Conservation (phyloP, 2,113 vertebrate genomes). For the Propithecus coquereli region DNA sequence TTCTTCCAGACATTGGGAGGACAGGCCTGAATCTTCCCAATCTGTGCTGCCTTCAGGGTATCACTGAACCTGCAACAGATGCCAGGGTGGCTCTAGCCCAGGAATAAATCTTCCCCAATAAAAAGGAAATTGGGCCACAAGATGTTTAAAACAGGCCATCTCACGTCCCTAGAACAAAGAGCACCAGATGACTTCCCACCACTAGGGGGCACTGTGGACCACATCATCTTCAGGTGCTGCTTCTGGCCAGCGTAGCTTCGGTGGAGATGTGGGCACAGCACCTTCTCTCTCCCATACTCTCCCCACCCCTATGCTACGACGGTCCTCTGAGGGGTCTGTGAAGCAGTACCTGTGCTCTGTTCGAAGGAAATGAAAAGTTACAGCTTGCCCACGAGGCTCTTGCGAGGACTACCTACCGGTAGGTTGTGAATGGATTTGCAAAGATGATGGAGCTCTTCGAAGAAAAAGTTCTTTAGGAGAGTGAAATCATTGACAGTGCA, state of each 20-base stretch:
- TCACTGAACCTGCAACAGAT: not conserved
- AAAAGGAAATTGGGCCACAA: not conserved
- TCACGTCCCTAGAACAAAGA: not conserved
- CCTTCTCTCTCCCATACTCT: not conserved
- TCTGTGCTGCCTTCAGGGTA: not conserved
- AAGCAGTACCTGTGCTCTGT: not conserved
- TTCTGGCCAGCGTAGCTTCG: not conserved
- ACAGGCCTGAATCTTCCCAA: not conserved
- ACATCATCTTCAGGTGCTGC: not conserved
- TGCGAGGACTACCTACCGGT: not conserved
- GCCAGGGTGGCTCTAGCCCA: not conserved
- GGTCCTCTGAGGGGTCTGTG: not conserved
- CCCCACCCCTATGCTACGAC: rapidly evolving
- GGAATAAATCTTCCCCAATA: not conserved
- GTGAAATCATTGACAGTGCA: not conserved
- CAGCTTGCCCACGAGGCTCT: not conserved
- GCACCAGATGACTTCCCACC: not conserved
- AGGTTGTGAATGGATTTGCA: not conserved
- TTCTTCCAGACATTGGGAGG: not conserved
- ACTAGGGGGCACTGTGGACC: slow-evolving; percentile 52
- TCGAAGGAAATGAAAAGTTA: not conserved
- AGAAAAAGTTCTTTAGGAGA: not conserved
- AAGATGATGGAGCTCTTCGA: not conserved
- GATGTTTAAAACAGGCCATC: not conserved
- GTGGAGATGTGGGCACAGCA: rapidly evolving